These are phyloP conservation scores for Apostichopus leukothele DNA, from an alignment of 53 echinoderm and acorn worm species.

Conservation along the genomic window DNA sequence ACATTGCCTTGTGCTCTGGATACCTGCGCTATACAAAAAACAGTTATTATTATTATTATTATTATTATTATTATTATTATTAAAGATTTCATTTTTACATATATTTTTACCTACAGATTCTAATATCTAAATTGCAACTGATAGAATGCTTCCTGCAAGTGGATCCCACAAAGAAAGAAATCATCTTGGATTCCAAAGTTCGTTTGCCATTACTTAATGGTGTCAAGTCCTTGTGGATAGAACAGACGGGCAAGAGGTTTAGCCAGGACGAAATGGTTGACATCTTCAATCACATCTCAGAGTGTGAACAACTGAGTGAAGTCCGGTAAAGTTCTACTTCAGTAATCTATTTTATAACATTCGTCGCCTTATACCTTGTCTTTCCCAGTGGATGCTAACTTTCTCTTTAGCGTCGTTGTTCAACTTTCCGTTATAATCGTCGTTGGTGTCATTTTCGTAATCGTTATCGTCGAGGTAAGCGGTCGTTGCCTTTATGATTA, in stretches of 20 bases:
- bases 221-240: neutral
- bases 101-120: neutral
- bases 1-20: too few species aligned
- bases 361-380: too few species aligned
- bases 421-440: too few species aligned
- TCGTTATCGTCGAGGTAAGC: too few species aligned
- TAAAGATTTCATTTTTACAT: neutral
- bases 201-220: neutral
- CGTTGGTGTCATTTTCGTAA: too few species aligned
- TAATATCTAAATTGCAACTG: neutral
- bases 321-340: neutral
- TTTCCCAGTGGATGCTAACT: too few species aligned
- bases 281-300: neutral
- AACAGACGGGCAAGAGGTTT: neutral
- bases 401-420: too few species aligned
- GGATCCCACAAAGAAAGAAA: neutral
- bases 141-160: neutral
- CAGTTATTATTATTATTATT: too few species aligned
- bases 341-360: too few species aligned
- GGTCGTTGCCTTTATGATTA: too few species aligned
- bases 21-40: too few species aligned
- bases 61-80: too few species aligned
- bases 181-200: neutral
- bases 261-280: neutral
- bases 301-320: neutral